Evolutionary conservation across 2,113 vertebrate genomes (phyloP).

Genomic region (Heterotis niloticus): DNA sequence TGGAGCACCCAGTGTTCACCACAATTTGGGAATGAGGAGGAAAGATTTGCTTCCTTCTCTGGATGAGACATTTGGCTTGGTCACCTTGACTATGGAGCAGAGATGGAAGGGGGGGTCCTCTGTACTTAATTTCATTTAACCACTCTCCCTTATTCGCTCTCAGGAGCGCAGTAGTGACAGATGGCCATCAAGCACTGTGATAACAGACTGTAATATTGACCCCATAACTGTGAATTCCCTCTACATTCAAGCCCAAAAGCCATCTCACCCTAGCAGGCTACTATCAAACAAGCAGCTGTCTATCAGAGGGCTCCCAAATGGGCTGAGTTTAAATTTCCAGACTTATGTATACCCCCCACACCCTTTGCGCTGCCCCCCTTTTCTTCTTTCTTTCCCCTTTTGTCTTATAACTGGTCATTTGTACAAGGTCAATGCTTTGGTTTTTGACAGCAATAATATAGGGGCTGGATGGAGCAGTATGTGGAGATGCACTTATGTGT

Average conservation of each 20-base stretch:
- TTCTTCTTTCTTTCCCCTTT: constrained; percentile 21
- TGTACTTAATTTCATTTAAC: constrained; percentile 4
- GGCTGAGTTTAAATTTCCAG: background rate
- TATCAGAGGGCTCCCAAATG: background rate
- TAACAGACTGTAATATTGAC: constrained; percentile 65
- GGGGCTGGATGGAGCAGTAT: background rate
- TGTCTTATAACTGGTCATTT: background rate
- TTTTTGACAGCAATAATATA: constrained; percentile 60
- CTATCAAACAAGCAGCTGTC: background rate
- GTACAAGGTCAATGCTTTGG: constrained; percentile 38
- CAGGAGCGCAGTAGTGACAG: constrained; percentile 51
- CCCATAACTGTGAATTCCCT: constrained; percentile 59
- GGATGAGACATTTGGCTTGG: background rate
- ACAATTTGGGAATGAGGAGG: background rate
- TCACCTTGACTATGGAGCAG: background rate
- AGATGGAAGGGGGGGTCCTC: background rate
- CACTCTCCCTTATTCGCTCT: constrained; percentile 24
- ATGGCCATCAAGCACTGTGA: constrained; percentile 70
- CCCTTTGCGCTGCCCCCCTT: constrained; percentile 35
- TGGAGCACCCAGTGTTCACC: background rate
- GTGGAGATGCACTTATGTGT: background rate
- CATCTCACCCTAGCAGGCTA: background rate
- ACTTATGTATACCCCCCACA: background rate
- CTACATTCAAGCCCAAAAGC: background rate
- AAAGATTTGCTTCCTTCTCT: background rate